These are phyloP conservation scores for Apus apus DNA, from an alignment of 2,113 vertebrate genomes.

Conservation along the genomic window DNA sequence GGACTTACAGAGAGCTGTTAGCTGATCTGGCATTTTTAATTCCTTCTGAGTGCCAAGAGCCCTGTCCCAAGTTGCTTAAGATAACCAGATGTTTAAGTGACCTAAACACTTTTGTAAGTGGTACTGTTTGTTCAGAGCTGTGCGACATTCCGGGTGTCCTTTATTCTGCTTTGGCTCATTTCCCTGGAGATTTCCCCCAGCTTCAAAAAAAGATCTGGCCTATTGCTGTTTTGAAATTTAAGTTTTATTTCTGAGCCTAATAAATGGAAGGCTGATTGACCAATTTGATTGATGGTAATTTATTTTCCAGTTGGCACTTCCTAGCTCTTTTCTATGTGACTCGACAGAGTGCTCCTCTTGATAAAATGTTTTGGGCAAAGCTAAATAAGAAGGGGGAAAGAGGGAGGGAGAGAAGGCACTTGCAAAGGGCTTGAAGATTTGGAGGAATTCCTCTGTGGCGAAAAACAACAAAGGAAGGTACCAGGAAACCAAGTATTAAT, in stretches of 20 bases:
- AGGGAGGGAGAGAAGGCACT: constrained; percentile 17
- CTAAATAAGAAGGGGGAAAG: constrained; percentile 4
- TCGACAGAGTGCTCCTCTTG: not conserved
- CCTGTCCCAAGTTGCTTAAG: constrained; percentile 35
- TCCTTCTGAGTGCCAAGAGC: not conserved
- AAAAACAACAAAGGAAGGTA: constrained; percentile 81
- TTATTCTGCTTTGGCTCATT: constrained; percentile 36
- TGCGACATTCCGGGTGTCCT: not conserved
- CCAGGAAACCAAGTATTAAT: constrained; percentile 93
- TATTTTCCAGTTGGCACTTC: constrained; percentile 13
- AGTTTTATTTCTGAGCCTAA: constrained; percentile 8
- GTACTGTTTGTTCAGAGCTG: constrained; percentile 19
- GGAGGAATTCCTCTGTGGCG: constrained; percentile 72
- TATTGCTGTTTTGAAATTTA: constrained; percentile 10
- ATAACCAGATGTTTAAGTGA: constrained; percentile 62
- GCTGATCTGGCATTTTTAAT: constrained; percentile 41
- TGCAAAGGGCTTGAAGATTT: constrained; percentile 63
- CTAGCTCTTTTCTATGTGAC: not conserved
- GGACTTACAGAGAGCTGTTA: constrained; percentile 26
- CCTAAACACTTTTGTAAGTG: constrained; percentile 50
- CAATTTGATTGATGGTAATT: not conserved
- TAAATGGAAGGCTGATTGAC: not conserved
- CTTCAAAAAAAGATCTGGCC: constrained; percentile 1
- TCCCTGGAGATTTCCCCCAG: not conserved
- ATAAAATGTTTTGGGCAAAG: constrained; percentile 58